These are phyloP conservation scores for Alloscopus bannaensis DNA, from an alignment of 2,888 invertebrate species.

Conservation along the genomic window DNA sequence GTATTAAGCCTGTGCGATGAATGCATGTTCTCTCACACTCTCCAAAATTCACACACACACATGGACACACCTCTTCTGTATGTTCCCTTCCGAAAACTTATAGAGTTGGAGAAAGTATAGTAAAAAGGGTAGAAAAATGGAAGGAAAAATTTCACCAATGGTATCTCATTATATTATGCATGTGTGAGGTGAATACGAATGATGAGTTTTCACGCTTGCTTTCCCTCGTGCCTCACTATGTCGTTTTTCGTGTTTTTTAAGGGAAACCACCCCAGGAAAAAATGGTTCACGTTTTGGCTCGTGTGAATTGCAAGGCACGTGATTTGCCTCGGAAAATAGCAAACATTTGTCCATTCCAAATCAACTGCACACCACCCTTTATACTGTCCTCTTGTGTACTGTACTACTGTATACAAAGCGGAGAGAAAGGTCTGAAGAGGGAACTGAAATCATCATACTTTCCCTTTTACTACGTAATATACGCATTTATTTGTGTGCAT, in stretches of 20 bases:
- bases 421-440: no score
- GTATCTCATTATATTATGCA: constrained; percentile 60
- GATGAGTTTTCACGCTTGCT: constrained; percentile 60
- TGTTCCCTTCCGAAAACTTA: no score
- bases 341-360: no score
- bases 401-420: no score
- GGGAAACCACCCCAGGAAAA: constrained; percentile 12
- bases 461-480: no score
- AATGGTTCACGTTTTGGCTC: constrained; percentile 47
- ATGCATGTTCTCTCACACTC: no score
- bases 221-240: constrained; percentile 32
- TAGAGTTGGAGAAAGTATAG: no score
- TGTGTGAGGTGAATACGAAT: constrained; percentile 55
- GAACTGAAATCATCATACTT: no score
- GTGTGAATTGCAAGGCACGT: constrained; percentile 59
- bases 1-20: no score
- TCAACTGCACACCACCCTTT: constrained; percentile 25
- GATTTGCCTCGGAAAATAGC: constrained; percentile 45
- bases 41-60: no score
- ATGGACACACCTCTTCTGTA: constrained; percentile 6
- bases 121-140: constrained; percentile 24
- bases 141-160: constrained; percentile 50
- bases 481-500: no score
- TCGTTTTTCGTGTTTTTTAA: constrained; percentile 29
- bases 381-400: no score